A percentile compares a stretch with the other conserved stretches of the same genome.
These are phyloP conservation scores for Halesus radiatus DNA, from an alignment of 1,140 invertebrate genomes.

Conservation along the genomic window DNA sequence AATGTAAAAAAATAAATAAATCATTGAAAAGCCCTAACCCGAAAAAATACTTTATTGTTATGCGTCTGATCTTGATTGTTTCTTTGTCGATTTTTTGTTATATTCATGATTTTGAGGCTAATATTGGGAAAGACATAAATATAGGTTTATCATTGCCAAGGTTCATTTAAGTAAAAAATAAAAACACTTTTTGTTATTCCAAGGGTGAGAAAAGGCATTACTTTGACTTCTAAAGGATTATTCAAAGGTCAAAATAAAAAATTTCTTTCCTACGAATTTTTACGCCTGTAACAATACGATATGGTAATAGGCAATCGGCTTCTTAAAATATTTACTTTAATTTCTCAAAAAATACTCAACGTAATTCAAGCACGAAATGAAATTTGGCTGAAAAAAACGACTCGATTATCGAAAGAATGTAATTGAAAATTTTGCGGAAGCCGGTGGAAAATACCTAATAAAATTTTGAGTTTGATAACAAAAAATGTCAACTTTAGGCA, in stretches of 20 bases:
- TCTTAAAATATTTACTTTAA: slow-evolving; percentile 17
- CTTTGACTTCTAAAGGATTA: no score
- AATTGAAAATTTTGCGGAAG: slow-evolving; percentile 14
- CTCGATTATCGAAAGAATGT: slow-evolving; percentile 2
- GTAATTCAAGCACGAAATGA: not conserved
- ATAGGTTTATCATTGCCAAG: no score
- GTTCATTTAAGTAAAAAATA: no score
- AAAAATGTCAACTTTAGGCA: not conserved
- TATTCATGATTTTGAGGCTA: no score
- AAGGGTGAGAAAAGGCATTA: no score
- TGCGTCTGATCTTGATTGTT: no score
- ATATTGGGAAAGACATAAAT: no score
- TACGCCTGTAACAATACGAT: slow-evolving; percentile 12
- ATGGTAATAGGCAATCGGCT: slow-evolving; percentile 23
- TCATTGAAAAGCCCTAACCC: no score
- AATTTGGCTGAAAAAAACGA: not conserved
- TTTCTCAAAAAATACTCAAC: slow-evolving; percentile 3
- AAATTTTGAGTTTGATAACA: slow-evolving; percentile 10
- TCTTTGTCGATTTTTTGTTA: no score
- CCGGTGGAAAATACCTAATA: slow-evolving; percentile 8
- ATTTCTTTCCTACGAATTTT: not conserved
- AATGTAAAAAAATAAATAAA: no score
- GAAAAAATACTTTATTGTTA: no score
- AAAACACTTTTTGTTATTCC: no score
- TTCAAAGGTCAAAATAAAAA: not conserved